Base-by-base conservation (phyloP, 2,797 vertebrate species). In the Sebastes iracundus region DNA sequence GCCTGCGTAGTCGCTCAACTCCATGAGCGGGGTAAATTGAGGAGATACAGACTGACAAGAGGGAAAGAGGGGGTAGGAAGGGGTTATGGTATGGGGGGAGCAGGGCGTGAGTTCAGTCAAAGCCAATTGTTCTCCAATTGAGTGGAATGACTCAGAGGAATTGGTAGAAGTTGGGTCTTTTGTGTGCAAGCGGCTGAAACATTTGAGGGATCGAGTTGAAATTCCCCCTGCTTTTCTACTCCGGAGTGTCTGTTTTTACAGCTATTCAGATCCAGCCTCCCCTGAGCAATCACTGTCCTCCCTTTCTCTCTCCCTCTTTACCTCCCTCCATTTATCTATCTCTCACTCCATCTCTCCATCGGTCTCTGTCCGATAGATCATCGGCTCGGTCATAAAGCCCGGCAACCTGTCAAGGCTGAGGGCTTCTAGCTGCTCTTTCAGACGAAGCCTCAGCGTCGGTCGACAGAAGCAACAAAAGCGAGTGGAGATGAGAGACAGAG, bases 111-210 rank as follows among this genome's bases (percentile, higher is more conserved):
- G 87, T 75, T 88, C 66, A 90, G 85, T 92, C 86, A 88, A 90
- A 93, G 80, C 75, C 92, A 92, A 90, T 91, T 93, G 92, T 93
- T 85, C 86, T 93, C 87, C 90, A 92, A 88, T 90, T 94, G 92
- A 93, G 92, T 88, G 90, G 90, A 93, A 92, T 94, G 90, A 90
- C 90, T 94, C 88, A 87, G 91, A 89, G 93, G 87, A 92, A 91
- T 91, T 83, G 89, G 80, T 82, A 13, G 87, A 88, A 87, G 85
- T 83, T 82, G 64, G 76, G 77, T 81, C 83, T 88, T 91, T 90
- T 91, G 81, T 90, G 80, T 62, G 63, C 32, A 80, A 82, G 83
- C 10, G 1, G 64, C 79, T 82, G 85, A 91, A 90, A 89, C 87
- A 84, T 87, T 91, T 89, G 90, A 86, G 84, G 4, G 35, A 90